Evolutionary conservation across 2,113 vertebrate species (phyloP), one percentile per base, ranked within the genome.

Genomic region (Chloebia gouldiae): DNA sequence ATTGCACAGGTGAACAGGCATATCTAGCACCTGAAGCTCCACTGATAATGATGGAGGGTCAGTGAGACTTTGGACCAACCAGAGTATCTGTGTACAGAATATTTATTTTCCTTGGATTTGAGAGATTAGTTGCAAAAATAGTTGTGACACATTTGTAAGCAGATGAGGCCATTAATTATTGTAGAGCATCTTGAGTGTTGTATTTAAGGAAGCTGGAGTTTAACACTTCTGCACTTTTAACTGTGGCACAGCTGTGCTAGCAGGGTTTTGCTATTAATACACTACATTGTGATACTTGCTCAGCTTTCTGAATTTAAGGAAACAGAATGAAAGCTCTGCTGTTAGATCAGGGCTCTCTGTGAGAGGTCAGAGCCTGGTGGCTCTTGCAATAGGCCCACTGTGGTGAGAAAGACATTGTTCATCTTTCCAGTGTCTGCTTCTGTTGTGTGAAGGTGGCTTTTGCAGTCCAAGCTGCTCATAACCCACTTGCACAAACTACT

Each of bases 81-180:
- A 75, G 44, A 60, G 22, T 25, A 20, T n/a, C 28, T 60, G 11
- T 35, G 19, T 44, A 20, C 51, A 64, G 61, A 71, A 18, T 10
- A 24, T 71, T 23, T 85, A 15, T 76, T 92, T 88, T 59, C 56
- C 81, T 68, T 75, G 30, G 14, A 51, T 50, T 89, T 72, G 45
- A 49, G 78, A 79, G 25, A 37, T 51, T 20, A 50, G 61, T 60
- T 76, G 40, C 75, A 92, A 51, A 93, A 93, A 88, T 68, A 69
- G 49, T 40, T 35, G 40, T 35, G 44, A 54, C 75, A 88, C 19
- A 3, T 87, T 80, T 60, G 63, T 80, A 88, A 86, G 82, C 82
- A 90, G 75, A 71, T 65, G 45, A 88, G 19, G 23, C 45, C 13
- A 72, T 83, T 87, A 68, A 90, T 93, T 80, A 40, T 22, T 65